Evolutionary conservation across 2,888 invertebrate species (phyloP).

Genomic region (Drosophila melanocephala): DNA sequence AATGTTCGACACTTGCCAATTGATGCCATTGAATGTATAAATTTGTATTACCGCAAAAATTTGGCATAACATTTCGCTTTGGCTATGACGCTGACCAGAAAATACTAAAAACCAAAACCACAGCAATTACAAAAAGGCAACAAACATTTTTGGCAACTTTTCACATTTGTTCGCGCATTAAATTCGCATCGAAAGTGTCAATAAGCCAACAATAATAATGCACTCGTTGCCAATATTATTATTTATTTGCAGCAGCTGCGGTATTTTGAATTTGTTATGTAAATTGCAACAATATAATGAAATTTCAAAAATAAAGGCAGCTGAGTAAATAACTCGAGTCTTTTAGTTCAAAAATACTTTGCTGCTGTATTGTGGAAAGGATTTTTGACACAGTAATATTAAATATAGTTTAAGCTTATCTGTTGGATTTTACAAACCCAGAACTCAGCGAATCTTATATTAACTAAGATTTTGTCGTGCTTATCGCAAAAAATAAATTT

Average conservation of each 20-base stretch:
- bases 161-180: conserved; percentile 64
- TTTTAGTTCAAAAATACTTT: background rate
- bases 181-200: conserved; percentile 63
- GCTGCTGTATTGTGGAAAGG: too few relatives aligned
- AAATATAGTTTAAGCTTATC: background rate
- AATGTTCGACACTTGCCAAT: conserved; percentile 2
- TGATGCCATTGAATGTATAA: background rate
- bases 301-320: background rate
- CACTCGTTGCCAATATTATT: conserved; percentile 41
- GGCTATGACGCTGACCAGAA: conserved; percentile 14
- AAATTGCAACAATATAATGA: background rate
- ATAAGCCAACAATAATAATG: conserved; percentile 68
- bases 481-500: background rate
- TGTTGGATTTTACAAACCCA: background rate
- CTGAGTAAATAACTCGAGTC: background rate
- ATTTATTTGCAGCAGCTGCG: background rate
- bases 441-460: background rate
- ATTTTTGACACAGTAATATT: background rate
- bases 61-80: conserved; percentile 37
- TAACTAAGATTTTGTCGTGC: background rate
- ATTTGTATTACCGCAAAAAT: conserved; percentile 38
- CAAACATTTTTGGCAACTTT: conserved; percentile 69
- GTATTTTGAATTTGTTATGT: background rate
- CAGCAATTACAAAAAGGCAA: conserved; percentile 63
- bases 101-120: conserved; percentile 41